Evolutionary conservation across 2,888 invertebrate species (phyloP), one percentile per base, ranked within the genome.

Genomic region (Erebia epiphron): DNA sequence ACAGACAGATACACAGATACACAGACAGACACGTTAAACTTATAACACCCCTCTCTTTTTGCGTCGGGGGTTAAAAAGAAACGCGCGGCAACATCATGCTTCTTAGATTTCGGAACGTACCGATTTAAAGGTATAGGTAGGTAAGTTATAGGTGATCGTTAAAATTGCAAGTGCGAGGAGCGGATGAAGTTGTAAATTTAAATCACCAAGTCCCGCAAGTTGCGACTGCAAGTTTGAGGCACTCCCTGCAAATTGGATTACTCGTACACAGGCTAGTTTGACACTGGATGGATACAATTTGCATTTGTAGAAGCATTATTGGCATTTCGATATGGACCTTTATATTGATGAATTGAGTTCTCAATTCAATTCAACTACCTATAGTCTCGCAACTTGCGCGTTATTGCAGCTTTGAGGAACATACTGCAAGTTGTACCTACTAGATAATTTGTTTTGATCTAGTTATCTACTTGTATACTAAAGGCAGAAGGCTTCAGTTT

Each of bases 201-300:
- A 92, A 92, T 92, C 92, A 91, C 89, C 88, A 87, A 90, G 88
- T 88, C 86, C 86, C 83, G 83, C 78, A 81, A 90, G 83, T 83
- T 80, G 77, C 68, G 73, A 58, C 49, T 67, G 76, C 75, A 62
- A 62, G 62, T 62, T 62, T 79, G 75, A 75, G 74, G 76, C 87
- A 90, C 86, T 90, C 88, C 82, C 85, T 83, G 86, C 86, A 91
- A 91, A 90, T 92, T 92, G 90, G 89, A 91, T 90, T 90, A 92
- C 84, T 81, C 80, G 81, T 70, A 70, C 67, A 79, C 80, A 76
- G 84, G 86, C 86, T 86, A 87, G 82, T 88, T 87, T 89, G 87
- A 87, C 84, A 82, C 79, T 70, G 60, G 69, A 62, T 73, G 68
- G 69, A 74, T 73, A 68, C 68, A 43, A 67, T 69, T 66, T 73